These are phyloP conservation scores for Scotopteryx bipunctaria DNA, from an alignment of 2,888 invertebrate genomes.

Conservation along the genomic window DNA sequence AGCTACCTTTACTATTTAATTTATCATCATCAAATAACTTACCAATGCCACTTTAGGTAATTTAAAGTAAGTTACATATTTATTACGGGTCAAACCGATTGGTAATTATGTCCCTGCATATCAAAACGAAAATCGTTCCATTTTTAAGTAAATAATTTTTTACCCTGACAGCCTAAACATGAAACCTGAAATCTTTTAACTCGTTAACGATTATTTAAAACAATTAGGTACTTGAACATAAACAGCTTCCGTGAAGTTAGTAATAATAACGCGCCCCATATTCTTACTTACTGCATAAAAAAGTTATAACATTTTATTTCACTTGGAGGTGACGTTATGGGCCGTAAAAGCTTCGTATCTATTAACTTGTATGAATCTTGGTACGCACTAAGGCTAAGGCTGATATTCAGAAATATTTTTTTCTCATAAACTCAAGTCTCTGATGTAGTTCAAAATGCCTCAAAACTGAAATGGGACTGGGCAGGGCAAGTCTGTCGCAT, in stretches of 20 bases:
- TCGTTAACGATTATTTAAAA: no score
- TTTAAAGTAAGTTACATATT: slow-evolving; percentile 14
- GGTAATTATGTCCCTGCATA: slow-evolving; percentile 3
- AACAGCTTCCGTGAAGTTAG: slow-evolving; percentile 21
- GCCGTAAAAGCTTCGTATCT: slow-evolving; percentile 67
- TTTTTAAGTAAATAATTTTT: background rate
- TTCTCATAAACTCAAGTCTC: no score
- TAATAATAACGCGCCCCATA: slow-evolving; percentile 40
- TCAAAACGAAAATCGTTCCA: background rate
- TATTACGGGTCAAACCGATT: background rate
- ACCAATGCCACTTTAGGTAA: slow-evolving; percentile 13
- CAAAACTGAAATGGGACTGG: no score
- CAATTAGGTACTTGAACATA: slow-evolving; percentile 29
- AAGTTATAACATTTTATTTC: slow-evolving; percentile 63
- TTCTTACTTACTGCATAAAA: slow-evolving; percentile 53
- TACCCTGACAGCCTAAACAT: no score
- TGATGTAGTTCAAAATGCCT: no score
- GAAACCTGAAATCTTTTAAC: background rate
- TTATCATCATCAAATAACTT: slow-evolving; percentile 18
- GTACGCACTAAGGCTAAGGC: slow-evolving; percentile 42
- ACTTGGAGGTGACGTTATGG: slow-evolving; percentile 64
- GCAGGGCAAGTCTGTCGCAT: no score
- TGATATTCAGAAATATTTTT: background rate
- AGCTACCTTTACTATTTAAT: slow-evolving; percentile 28
- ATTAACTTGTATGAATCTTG: slow-evolving; percentile 63